Evolutionary conservation across 2,113 vertebrate species (phyloP), one percentile per base, ranked within the genome.

Genomic region (Cygnus buccinator): DNA sequence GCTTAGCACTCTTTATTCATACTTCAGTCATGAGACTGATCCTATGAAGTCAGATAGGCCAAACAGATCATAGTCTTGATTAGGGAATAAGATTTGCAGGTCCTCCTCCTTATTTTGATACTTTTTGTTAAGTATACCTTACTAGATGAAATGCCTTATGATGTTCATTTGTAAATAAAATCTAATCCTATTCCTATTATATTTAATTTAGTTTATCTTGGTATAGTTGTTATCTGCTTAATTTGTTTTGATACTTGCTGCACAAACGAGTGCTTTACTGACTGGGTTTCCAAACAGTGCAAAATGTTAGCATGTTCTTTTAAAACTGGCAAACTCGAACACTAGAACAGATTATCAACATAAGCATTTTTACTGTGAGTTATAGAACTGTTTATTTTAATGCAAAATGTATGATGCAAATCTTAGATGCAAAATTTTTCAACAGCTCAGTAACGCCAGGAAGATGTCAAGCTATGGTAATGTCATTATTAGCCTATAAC

Each of bases 361-460:
- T 26, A n/a, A 48, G 44, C 41, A 8, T 33, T 76, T 76, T n/a
- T 18, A 11, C 26, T 59, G 52, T 70, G 4, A 10, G 5, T 57
- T 31, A 62, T 6, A 84, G 25, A 77, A 76, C 10, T 68, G 52
- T 28, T 26, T 48, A 52, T 31, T 22, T 44, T 25, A 22, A 71
- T 58, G 66, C 46, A 55, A 77, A 50, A 12, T 57, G 3, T 46
- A 31, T 65, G 25, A 52, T 55, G 8, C 4, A 79, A 78, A 66
- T 58, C 26, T 75, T 8, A 41, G 20, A 44, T 23, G 46, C 8
- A 72, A 39, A 73, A 29, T 26, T 68, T 88, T 80, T 65, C 54
- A 73, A 25, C 9, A 48, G 2, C 19, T 80, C 43, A 17, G 1
- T 54, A 73, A 65, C 31, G 6, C 4, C 0, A 0, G 37, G 12